phyloP scores from a whole-genome alignment of 2,113 vertebrate species.

The Chaenogobius annularis region DNA sequence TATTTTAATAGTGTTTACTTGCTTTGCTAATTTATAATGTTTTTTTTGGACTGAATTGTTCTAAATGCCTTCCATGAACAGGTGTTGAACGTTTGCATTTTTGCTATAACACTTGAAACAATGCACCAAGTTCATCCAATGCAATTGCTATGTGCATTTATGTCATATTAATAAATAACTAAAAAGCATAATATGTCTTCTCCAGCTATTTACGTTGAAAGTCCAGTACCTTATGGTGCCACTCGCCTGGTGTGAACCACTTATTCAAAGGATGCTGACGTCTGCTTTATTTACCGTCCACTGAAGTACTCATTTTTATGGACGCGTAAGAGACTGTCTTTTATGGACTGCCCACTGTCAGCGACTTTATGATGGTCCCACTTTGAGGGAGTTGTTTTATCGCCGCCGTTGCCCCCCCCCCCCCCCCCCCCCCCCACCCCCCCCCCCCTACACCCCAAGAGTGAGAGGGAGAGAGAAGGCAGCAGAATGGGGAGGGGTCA shows the following conservation, averaged over 20 bases:
- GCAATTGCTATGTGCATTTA: too few species aligned
- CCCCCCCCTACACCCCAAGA: too few species aligned
- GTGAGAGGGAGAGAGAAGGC: constrained; percentile 29
- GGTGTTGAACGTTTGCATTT: too few species aligned
- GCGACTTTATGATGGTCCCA: constrained; percentile 56
- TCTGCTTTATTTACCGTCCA: not conserved
- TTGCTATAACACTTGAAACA: too few species aligned
- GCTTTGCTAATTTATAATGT: too few species aligned
- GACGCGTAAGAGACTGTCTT: constrained; percentile 33
- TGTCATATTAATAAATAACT: too few species aligned
- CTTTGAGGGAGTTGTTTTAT: constrained; percentile 34
- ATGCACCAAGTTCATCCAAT: too few species aligned
- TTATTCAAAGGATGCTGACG: not conserved
- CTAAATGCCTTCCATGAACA: too few species aligned
- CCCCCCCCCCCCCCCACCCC: too few species aligned
- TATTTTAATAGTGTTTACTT: too few species aligned
- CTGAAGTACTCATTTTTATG: constrained; percentile 20
- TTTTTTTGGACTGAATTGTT: too few species aligned
- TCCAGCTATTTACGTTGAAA: not conserved
- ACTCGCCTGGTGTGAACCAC: not conserved
- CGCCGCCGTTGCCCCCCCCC: constrained; percentile 45
- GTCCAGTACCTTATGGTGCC: not conserved
- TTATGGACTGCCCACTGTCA: constrained; percentile 53
- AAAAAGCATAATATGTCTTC: not conserved
- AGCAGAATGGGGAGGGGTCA: constrained; percentile 63